phyloP scores from a whole-genome alignment of 2,113 vertebrate genomes.

The Eira barbara region DNA sequence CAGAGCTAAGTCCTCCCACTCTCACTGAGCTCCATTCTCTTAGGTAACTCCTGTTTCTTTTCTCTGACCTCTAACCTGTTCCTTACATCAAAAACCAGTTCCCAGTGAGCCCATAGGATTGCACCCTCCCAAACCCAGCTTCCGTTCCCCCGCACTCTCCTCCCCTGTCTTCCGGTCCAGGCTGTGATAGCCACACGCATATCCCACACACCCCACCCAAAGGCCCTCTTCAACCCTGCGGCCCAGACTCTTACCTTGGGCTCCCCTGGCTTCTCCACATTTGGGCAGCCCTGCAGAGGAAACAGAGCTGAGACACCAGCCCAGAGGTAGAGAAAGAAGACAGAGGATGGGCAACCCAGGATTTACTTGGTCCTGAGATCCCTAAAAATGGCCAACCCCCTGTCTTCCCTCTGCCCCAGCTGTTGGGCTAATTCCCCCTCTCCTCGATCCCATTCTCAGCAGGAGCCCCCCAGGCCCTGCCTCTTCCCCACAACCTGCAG shows the following conservation, averaged over 20 bases:
- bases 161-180: background rate
- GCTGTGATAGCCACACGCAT: background rate
- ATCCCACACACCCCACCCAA: background rate
- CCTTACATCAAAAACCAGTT: background rate
- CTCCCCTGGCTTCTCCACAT: constrained; percentile 89
- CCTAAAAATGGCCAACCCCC: background rate
- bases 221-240: background rate
- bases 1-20: background rate
- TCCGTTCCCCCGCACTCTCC: background rate
- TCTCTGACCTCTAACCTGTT: background rate
- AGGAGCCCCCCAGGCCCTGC: background rate
- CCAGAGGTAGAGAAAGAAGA: background rate
- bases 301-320: constrained; percentile 50
- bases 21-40: background rate
- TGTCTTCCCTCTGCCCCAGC: background rate
- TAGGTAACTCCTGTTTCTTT: background rate
- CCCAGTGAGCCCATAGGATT: background rate
- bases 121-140: background rate
- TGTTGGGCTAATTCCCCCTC: background rate
- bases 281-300: constrained; percentile 88
- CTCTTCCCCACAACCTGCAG: background rate
- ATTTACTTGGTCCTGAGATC: background rate
- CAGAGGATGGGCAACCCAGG: background rate
- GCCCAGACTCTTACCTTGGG: constrained; percentile 86
- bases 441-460: background rate